Base-by-base conservation (phyloP, 2,113 vertebrate genomes). In the Dicerorhinus sumatrensis region DNA sequence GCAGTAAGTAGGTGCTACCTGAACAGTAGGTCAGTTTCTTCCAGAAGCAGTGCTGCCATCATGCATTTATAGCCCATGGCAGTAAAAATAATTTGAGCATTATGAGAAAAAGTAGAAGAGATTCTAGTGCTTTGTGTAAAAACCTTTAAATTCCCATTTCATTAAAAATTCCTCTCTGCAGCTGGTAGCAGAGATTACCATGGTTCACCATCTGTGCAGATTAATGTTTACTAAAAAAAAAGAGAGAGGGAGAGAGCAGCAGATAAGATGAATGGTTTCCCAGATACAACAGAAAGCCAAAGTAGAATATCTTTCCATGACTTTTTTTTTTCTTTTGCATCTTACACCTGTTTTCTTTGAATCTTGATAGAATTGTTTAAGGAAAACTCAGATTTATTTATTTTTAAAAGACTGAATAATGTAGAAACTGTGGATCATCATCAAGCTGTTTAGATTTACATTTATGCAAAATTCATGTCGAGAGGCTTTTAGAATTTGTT, bases 71-170 rank as follows among this genome's bases (percentile, higher is more conserved):
- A 97, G 96, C 97, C 98, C 87, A 95, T 65, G 77, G 88, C 92
- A 97, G 97, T 97, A 96, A 98, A 97, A 98, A 97, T 97, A 98
- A 98, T 98, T 98, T 98, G 97, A 96, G 90, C 94, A 95, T 98
- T 97, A 97, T 73, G 91, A 98, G 87, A 95, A 98, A 98, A 96
- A 98, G 97, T 80, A 86, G 94, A 96, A 98, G 96, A 91, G 96
- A 98, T 98, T 98, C 97, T 95, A 96, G 98, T 97, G 97, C 98
- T 99, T 99, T 99, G 98, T 98, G 94, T 98, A 98, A 98, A 99
- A 99, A 98, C 98, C 98, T 98, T 98, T 98, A 98, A 99, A 99
- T 98, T 99, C 97, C 98, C 98, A 98, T 99, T 99, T 99, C 99
- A 99, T 99, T 99, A 99, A 99, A 99, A 99, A 98, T 98, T 98